Evolutionary conservation across 2,797 vertebrate species (phyloP).

Genomic region (Glossophaga mutica): DNA sequence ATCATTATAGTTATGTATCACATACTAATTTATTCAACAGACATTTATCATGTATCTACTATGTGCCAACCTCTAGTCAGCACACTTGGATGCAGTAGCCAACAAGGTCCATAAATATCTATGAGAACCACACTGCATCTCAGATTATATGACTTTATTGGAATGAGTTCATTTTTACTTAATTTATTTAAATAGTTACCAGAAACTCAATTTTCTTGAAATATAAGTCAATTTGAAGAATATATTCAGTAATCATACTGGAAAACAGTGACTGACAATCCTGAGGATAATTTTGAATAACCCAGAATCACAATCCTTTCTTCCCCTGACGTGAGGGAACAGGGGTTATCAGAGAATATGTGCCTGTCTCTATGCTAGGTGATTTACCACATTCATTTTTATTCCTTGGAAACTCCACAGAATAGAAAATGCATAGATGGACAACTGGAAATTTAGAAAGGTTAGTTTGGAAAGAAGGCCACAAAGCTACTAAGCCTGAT

Average conservation of each 20-base stretch:
- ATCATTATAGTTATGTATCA: neutral
- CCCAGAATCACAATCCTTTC: neutral
- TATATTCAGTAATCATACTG: neutral
- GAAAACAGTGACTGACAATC: neutral
- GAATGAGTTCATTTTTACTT: conserved; percentile 19
- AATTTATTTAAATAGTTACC: neutral
- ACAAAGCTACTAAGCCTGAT: neutral
- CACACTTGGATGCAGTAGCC: neutral
- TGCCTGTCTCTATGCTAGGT: neutral
- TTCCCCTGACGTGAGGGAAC: neutral
- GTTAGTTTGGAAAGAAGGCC: neutral
- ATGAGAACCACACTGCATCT: neutral
- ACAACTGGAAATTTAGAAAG: neutral
- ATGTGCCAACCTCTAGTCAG: neutral
- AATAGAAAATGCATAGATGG: neutral
- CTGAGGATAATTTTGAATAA: neutral
- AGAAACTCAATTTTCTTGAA: conserved; percentile 36
- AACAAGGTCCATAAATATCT: neutral
- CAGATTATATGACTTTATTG: neutral
- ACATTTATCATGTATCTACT: neutral
- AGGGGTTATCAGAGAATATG: neutral
- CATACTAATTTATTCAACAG: conserved; percentile 9
- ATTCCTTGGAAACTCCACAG: neutral
- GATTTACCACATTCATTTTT: neutral
- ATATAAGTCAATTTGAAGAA: conserved; percentile 11